Conservation (phyloP, 2,113 vertebrate species). For the Vombatus ursinus region DNA sequence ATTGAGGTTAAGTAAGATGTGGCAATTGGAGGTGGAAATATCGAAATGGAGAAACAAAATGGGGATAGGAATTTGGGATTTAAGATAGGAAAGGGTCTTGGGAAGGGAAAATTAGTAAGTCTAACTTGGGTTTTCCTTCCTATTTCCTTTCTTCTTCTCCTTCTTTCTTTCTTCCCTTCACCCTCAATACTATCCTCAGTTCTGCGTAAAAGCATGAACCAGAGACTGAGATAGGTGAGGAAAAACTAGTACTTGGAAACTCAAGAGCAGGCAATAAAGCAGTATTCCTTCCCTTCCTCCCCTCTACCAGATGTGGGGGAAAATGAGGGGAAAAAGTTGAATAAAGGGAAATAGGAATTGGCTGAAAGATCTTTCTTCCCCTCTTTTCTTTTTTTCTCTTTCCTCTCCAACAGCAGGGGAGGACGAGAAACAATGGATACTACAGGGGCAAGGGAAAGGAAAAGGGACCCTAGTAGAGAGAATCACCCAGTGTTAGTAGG, state of each 20-base stretch:
- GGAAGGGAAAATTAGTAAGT: not conserved
- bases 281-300: not conserved
- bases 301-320: not conserved
- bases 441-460: not conserved
- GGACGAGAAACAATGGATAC: not conserved
- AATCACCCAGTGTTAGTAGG: not conserved
- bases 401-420: not conserved
- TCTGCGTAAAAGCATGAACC: not conserved
- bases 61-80: not conserved
- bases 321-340: not conserved
- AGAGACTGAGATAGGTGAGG: not conserved
- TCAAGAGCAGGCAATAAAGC: not conserved
- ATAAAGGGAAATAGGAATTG: not conserved
- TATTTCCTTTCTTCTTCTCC: not conserved
- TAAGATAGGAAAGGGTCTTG: not conserved
- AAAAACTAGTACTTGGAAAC: not conserved
- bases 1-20: not conserved
- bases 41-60: not conserved
- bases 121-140: not conserved
- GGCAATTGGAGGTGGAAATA: not conserved
- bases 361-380: not conserved
- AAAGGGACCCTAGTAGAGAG: not conserved
- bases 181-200: not conserved
- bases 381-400: not conserved
- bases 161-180: not conserved